Base-by-base conservation (phyloP, 2,797 vertebrate genomes). In the Netta rufina region DNA sequence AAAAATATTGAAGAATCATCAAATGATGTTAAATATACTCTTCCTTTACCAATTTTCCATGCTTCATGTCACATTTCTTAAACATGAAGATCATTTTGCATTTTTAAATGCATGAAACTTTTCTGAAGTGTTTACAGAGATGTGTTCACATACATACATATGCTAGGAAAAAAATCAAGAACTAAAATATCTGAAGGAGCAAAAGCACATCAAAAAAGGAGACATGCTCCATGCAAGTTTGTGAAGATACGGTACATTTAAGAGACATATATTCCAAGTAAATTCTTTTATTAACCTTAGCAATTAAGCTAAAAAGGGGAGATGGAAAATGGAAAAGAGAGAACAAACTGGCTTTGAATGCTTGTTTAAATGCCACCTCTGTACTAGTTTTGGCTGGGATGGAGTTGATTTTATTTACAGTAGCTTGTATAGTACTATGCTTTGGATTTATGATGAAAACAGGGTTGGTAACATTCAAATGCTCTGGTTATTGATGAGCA, bases 71-170 rank as follows among this genome's bases (percentile, higher is more conserved):
- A 28, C 3, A 64, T 22, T 7, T 47, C 45, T 39, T 41, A 36
- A 51, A 53, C 9, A 14, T 16, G 6, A 19, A 16, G 4, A 38
- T 32, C 1, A 0, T 36, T 58, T 38, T 24, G 0, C 18, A 17
- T 3, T 79, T 58, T 45, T 14, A 66, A 82, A 13, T 8, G 12
- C 32, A 53, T 10, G 18, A 49, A 25, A 12, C 11, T 69, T 56
- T 81, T 64, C 21, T 58, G 24, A 32, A 67, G 11, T 20, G 2
- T 43, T 66, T 49, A n/a, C 19, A 36, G 9, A 14, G 2, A 1
- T 2, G 9, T 39, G 56, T 33, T 43, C 17, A 51, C 9, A 36
- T 3, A 75, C 1, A 18, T 30, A 25, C 0, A 0, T 9, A 61
- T 14, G 5, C 32, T 27, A 30, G 60, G 53, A 84, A 60, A 60